Base-by-base conservation (phyloP, 2,797 vertebrate genomes). In the Sciurus vulgaris region DNA sequence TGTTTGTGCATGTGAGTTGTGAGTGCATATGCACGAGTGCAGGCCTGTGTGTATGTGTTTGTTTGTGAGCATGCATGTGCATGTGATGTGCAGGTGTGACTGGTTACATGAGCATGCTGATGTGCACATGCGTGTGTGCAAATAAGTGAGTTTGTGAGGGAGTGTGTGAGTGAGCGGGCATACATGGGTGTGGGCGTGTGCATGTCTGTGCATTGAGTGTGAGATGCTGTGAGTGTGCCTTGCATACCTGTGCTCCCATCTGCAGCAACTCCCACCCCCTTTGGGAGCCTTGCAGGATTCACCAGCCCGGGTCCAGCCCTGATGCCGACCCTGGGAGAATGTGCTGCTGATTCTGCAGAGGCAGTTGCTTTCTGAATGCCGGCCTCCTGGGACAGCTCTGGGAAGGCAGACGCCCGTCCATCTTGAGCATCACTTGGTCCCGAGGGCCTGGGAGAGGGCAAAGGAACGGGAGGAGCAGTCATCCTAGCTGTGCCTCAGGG, bases 401-500 rank as follows among this genome's bases (percentile, higher is more conserved):
- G 0, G 35, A 44, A 28, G 41, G 18, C 70, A 47, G 41, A 11
- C 28, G 5, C 69, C 67, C 3, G 38, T 3, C 70, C 0, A 0
- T 5, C 38, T 1, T 2, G n/a, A 18, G 15, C 18, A 24, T 3
- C 14, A 5, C 41, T 22, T 11, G 0, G 22, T 65, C n/a, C 72
- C 44, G 65, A 61, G 44, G 20, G 44, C 47, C 74, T 9, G 22
- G 79, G 22, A 20, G 56, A 38, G 67, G 22, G 70, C 1, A 2
- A 26, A 10, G 0, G 4, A 20, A 54, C 2, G 1, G 18, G 28
- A 78, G 28, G 30, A 20, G 65, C 59, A 61, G 73, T 47, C 8
- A 14, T 26, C 4, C 1, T 13, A 3, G 4, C 17, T 26, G 22
- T 3, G 20, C 14, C 1, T 0, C n/a, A 63, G 35, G 38, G 9